Evolutionary conservation across 2,888 invertebrate genomes (phyloP).

Genomic region (Neoscelio sp.): DNA sequence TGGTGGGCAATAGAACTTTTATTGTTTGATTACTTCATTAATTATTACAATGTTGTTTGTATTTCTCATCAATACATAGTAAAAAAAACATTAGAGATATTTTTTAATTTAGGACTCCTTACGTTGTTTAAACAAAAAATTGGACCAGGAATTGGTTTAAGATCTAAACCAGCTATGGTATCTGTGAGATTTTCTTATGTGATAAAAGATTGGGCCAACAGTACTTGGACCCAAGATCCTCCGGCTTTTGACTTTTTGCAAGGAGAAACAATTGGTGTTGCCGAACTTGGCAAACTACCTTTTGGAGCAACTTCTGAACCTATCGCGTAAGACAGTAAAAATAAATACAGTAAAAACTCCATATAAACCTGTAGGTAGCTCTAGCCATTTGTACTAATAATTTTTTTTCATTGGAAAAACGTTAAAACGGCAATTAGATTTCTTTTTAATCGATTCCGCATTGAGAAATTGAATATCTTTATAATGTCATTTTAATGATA

Average conservation of each 20-base stretch:
- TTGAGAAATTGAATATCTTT: no score
- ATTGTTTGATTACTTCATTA: constrained; percentile 6
- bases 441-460: no score
- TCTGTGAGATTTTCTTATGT: constrained; percentile 91
- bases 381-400: no score
- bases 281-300: constrained; percentile 87
- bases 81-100: no score
- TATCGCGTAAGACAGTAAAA: constrained; percentile 84
- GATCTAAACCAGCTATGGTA: constrained; percentile 87
- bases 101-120: constrained; percentile 85
- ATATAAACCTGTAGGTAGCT: no score
- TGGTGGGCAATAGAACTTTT: constrained; percentile 84
- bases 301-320: constrained; percentile 95
- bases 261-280: constrained; percentile 84
- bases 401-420: no score
- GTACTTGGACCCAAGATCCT: constrained; percentile 86
- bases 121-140: constrained; percentile 96
- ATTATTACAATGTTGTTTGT: not conserved
- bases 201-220: constrained; percentile 86
- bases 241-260: constrained; percentile 85
- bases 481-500: no score
- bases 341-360: no score
- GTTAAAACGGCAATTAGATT: no score
- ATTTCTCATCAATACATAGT: no score
- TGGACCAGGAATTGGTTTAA: constrained; percentile 82